These are phyloP conservation scores for Pterophyllum scalare DNA, from an alignment of 2,113 vertebrate species.

Conservation along the genomic window DNA sequence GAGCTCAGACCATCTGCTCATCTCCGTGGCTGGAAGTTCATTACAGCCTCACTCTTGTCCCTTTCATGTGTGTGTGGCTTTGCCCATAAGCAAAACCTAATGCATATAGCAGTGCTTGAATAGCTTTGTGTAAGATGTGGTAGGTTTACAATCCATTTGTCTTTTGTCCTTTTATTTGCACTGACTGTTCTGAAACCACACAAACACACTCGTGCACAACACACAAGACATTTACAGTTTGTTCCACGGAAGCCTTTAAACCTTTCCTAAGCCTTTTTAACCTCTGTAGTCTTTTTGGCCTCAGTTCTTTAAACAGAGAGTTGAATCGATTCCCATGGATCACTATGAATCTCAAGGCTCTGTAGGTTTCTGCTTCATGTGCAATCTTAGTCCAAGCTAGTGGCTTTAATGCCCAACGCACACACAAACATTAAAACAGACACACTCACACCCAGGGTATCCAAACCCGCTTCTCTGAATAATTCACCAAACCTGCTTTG, in stretches of 20 bases:
- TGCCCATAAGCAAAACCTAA: constrained; percentile 41
- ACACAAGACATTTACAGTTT: background rate
- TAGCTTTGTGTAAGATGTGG: background rate
- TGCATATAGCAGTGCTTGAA: background rate
- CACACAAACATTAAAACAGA: constrained; percentile 25
- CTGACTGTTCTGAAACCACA: background rate
- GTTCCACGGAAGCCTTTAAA: constrained; percentile 25
- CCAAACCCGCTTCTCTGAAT: constrained; percentile 65
- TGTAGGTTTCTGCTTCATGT: constrained; percentile 51
- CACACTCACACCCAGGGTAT: constrained; percentile 25
- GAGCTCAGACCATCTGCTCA: constrained; percentile 56
- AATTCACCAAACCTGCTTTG: constrained; percentile 69
- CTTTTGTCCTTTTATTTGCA: constrained; percentile 9
- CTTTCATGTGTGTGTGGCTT: constrained; percentile 47
- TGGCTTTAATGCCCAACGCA: constrained; percentile 16
- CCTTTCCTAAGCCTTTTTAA: constrained; percentile 22
- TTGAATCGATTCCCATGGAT: constrained; percentile 35
- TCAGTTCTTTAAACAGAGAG: constrained; percentile 43
- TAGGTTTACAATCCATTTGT: background rate
- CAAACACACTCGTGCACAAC: background rate
- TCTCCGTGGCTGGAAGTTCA: constrained; percentile 35
- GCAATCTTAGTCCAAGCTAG: constrained; percentile 1
- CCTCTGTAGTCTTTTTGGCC: constrained; percentile 19
- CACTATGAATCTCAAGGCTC: constrained; percentile 35
- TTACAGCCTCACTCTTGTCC: constrained; percentile 27